A percentile compares a stretch with the other conserved stretches of the same genome.
phyloP scores from a whole-genome alignment of 1,140 invertebrate species.

The Zaprionus taronus region DNA sequence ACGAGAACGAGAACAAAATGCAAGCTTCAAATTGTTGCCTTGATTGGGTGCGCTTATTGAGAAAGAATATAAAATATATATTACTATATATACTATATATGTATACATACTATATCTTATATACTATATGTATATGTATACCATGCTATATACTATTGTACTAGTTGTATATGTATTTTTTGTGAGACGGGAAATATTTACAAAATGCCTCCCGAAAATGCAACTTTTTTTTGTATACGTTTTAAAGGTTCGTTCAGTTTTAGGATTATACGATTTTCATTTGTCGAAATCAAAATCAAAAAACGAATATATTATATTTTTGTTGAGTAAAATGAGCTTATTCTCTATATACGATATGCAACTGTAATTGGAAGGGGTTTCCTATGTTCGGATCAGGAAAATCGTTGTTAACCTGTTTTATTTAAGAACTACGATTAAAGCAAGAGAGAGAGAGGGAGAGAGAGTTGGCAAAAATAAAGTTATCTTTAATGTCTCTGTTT shows the following conservation, averaged over 20 bases:
- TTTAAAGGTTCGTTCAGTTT: background rate
- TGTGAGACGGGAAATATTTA: constrained; percentile 32
- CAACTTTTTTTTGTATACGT: constrained; percentile 3
- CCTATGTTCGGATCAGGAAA: background rate
- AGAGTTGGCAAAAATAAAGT: constrained; percentile 55
- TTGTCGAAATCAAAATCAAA: background rate
- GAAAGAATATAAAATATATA: constrained; percentile 18
- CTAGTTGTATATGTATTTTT: constrained; percentile 33
- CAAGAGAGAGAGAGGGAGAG: background rate
- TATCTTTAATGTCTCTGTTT: constrained; percentile 23
- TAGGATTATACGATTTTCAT: constrained; percentile 7
- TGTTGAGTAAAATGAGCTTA: background rate
- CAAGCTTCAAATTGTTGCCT: constrained; percentile 47
- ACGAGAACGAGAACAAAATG: constrained; percentile 11
- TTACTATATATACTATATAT: constrained; percentile 24
- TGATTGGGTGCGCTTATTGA: constrained; percentile 46
- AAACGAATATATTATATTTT: background rate
- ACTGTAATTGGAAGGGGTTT: background rate
- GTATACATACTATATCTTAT: constrained; percentile 26
- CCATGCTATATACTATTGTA: constrained; percentile 46
- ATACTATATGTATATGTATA: constrained; percentile 21
- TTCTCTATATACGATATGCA: constrained; percentile 2
- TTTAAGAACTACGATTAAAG: constrained; percentile 3
- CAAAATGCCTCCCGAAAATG: constrained; percentile 12
- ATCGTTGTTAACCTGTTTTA: background rate